Evolutionary conservation across 2,797 vertebrate species (phyloP), one percentile per base, ranked within the genome.

Genomic region (Cyclura pinguis): DNA sequence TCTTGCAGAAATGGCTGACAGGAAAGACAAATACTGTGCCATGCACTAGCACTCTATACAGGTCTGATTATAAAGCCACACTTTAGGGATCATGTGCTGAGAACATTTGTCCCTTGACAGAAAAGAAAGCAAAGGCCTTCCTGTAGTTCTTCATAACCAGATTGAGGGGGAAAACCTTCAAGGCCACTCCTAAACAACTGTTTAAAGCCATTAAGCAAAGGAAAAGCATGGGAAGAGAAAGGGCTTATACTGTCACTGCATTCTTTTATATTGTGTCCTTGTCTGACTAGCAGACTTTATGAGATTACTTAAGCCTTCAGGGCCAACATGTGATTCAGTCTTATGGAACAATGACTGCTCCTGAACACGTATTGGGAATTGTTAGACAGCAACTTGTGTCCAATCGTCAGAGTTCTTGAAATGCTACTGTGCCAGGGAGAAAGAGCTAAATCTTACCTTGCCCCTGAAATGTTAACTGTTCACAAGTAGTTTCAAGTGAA

Each of bases 71-170:
- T 59, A 35, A 59, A 76, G 92, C 47, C 12, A 84, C 3, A 83
- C 88, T 4, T 0, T 24, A 77, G 20, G 86, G 67, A 69, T 6
- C 3, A 69, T 69, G 29, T 69, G 29, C 12, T 69, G 67, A 16
- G 82, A 67, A 88, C 91, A 86, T 13, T 18, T 55, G 77, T 94
- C 69, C 47, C 91, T 59, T n/a, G 0, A 74, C 78, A 22, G 62
- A 90, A 87, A 18, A 62, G 88, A 89, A 59, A 80, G 67, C 69
- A 72, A 38, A 74, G n/a, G 73, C 14, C 94, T 94, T 91, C 90
- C 74, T 86, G 87, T 12, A 24, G 22, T 80, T 86, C 84, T 4
- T 42, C 35, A 24, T 52, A 87, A 90, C 74, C 84, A 84, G 72
- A 88, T 8, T 20, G 42, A 91, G 87, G 82, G 0, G 0, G n/a